Conservation (phyloP, 92 coral and sea anemone genomes). For the Zoanthus sansibaricus region DNA sequence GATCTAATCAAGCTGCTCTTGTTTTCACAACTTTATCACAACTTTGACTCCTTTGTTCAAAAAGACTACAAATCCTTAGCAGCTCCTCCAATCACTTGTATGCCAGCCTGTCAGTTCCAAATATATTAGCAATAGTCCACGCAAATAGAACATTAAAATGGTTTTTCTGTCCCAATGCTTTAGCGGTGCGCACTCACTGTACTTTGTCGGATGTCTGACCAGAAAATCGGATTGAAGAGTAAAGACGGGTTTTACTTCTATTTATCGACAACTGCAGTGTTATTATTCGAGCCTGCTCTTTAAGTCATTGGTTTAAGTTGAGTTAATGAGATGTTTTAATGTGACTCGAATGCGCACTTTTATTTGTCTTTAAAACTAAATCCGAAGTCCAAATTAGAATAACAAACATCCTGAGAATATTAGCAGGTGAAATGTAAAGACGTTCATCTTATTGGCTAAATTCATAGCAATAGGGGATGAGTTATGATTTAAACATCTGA, state of each 20-base stretch:
- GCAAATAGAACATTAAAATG: too few relatives aligned
- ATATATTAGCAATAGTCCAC: too few relatives aligned
- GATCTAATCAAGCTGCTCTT: neutral
- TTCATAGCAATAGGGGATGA: neutral
- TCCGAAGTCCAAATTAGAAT: slow-evolving; percentile 17
- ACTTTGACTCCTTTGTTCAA: too few relatives aligned
- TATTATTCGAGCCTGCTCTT: neutral
- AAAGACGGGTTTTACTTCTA: neutral
- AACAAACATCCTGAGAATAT: slow-evolving; percentile 3
- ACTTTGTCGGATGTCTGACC: too few relatives aligned
- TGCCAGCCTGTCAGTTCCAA: too few relatives aligned
- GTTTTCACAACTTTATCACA: neutral
- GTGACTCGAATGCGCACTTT: neutral
- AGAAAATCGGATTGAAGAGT: neutral
- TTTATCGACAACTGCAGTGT: neutral
- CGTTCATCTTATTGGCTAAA: slow-evolving; percentile 17
- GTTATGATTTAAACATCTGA: neutral
- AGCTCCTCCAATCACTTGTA: too few relatives aligned
- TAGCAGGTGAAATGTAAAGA: slow-evolving; percentile 24
- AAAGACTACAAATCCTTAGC: too few relatives aligned
- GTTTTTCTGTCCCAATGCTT: too few relatives aligned
- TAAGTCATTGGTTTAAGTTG: neutral
- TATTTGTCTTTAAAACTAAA: slow-evolving; percentile 3
- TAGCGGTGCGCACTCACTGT: too few relatives aligned
- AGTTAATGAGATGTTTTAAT: slow-evolving; percentile 2